phyloP scores from a whole-genome alignment of 2,113 vertebrate genomes.

The Pelmatolapia mariae region DNA sequence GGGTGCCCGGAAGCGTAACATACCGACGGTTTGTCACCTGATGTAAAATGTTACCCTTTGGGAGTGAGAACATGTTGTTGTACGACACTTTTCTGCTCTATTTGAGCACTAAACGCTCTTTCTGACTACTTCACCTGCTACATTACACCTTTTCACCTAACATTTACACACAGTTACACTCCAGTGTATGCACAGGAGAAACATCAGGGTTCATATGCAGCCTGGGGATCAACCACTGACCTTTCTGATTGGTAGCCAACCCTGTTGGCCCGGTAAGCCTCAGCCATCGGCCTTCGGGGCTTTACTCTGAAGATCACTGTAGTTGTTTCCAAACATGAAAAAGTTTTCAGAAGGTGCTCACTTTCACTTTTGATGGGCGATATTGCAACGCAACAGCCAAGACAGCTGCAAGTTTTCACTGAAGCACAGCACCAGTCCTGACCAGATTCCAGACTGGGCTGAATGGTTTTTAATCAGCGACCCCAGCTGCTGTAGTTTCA shows the following conservation, averaged over 20 bases:
- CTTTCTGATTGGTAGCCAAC: background rate
- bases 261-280: background rate
- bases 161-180: background rate
- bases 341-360: background rate
- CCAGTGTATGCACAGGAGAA: background rate
- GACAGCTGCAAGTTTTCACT: background rate
- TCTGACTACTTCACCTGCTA: background rate
- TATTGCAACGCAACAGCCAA: background rate
- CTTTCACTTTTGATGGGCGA: background rate
- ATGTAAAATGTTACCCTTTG: background rate
- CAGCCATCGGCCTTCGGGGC: background rate
- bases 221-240: background rate
- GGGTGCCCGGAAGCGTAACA: fast-evolving
- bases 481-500: background rate
- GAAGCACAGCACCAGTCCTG: background rate
- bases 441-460: background rate
- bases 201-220: background rate
- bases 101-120: background rate
- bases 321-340: background rate
- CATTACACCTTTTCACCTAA: background rate
- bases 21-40: background rate
- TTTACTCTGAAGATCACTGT: background rate
- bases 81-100: background rate
- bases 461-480: background rate
- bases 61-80: background rate